Evolutionary conservation across 1,140 invertebrate species (phyloP), one percentile per base, ranked within the genome.

Genomic region (Procambarus clarkii): DNA sequence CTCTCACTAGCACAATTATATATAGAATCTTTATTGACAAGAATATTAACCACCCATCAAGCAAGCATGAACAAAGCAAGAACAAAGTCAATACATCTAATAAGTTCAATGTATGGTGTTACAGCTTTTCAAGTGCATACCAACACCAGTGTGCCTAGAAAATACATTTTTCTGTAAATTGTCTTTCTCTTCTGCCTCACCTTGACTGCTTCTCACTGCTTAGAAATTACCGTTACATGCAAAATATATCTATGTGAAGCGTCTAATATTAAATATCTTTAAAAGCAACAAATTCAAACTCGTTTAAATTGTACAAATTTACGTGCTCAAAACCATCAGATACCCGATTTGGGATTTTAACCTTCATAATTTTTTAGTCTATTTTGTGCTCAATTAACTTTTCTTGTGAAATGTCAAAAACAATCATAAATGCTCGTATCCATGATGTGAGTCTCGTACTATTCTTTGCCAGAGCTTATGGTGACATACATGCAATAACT

Each of bases 21-120:
- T 64, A 64, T 64, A 64, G 7, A 74, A 34, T 74, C 24, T 74
- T 34, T 74, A 74, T 34, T 34, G 21, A 74, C 21, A 21, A 74
- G n/a, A 74, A 74, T 74, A 74, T 74, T 69, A 34, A 74, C 69
- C 69, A 74, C 69, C n/a, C n/a, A 34, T 74, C 69, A 74, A 74
- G 69, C 69, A 74, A 74, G 69, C 69, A 74, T 74, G 24, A 74
- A 74, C 69, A 74, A 34, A 74, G 69, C 21, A 74, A 74, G 69
- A 34, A 21, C 24, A 74, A 24, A 34, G 69, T n/a, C 24, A 74
- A 71, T 74, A n/a, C 64, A 74, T 24, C 7, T 74, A 34, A 74
- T 21, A 34, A 34, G 69, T 34, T 74, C 24, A 34, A 21, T 74
- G 24, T 74, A 21, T 74, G 69, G 3, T 74, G 21, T 9, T 74